Evolutionary conservation across 1,140 invertebrate species (phyloP).

Genomic region (Lucilia sericata): DNA sequence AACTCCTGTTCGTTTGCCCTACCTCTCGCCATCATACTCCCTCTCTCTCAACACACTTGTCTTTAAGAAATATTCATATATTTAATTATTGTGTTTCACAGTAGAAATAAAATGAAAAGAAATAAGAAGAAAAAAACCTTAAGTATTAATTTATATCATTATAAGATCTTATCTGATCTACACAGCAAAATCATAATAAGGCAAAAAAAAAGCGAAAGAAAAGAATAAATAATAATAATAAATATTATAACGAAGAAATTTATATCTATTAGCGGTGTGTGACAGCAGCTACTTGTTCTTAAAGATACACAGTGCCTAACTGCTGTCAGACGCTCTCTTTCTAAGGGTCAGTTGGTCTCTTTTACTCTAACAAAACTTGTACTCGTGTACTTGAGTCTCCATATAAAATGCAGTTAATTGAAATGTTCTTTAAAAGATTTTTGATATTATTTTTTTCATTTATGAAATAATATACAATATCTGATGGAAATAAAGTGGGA

Average conservation of each 20-base stretch:
- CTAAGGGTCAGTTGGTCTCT: neutral
- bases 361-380: neutral
- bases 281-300: neutral
- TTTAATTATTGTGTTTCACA: neutral
- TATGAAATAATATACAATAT: constrained; percentile 9
- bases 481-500: constrained; percentile 48
- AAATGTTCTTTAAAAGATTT: constrained; percentile 60
- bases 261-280: neutral
- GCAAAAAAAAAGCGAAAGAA: neutral
- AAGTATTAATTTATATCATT: constrained; percentile 22
- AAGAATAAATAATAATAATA: neutral
- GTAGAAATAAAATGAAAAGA: neutral
- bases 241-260: constrained; percentile 1
- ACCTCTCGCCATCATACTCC: too few relatives aligned
- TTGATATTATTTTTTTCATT: too few relatives aligned
- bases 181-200: neutral
- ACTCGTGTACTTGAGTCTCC: constrained; percentile 8
- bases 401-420: constrained; percentile 65
- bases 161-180: constrained; percentile 20
- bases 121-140: neutral
- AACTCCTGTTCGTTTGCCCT: too few relatives aligned
- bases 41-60: neutral
- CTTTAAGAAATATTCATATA: neutral
- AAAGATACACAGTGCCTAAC: neutral
- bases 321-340: neutral